Base-by-base conservation (phyloP, 2,888 invertebrate genomes). In the Apodemia hepburni region DNA sequence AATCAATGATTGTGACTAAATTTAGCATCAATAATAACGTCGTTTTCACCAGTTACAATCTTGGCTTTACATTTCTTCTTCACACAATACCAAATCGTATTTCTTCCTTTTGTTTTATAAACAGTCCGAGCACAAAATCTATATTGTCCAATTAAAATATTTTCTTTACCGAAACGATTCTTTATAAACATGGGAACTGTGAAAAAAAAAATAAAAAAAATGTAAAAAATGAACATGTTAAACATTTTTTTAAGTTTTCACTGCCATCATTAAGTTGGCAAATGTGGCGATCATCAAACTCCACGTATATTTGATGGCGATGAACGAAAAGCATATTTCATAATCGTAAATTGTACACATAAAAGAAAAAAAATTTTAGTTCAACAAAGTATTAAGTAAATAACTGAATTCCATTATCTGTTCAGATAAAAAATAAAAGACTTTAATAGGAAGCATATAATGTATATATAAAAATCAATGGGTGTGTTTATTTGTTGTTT, bases 401-500 rank as follows among this genome's bases (percentile, higher is more conserved):
- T 42, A 7, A 42, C 3, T 12, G 4, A 22, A 22, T 42, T 5
- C 42, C 5, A 42, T 15, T 38, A 38, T 2, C 4, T 15, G 15
- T 15, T 38, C 8, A 38, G 33, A 33, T 33, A 9, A 33, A 2
- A 42, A 42, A 42, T 42, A 42, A 42, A 42, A 42, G 5, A 42
- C 42, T 42, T 42, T 15, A 42, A 42, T 15, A 42, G 42, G 42
- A 42, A 42, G 5, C 42, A 42, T 42, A 42, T 42, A 42, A 54
- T 18, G 12, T 57, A 29, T 57, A 57, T 57, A 29, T 17, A 54
- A 29, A 33, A 33, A 58, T 63, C 59, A 71, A 66, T 73, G 73
- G 61, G 63, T 71, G 64, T 80, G 80, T 0, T 67, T 54, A 61
- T 73, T 60, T 12, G 66, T 67, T 3, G 67, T 61, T 54, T 64